Percentiles rank a stretch among this genome's conserved stretches.
Evolutionary conservation across 2,888 invertebrate genomes (phyloP).

Genomic region (Zygothrica quintamaculata): DNA sequence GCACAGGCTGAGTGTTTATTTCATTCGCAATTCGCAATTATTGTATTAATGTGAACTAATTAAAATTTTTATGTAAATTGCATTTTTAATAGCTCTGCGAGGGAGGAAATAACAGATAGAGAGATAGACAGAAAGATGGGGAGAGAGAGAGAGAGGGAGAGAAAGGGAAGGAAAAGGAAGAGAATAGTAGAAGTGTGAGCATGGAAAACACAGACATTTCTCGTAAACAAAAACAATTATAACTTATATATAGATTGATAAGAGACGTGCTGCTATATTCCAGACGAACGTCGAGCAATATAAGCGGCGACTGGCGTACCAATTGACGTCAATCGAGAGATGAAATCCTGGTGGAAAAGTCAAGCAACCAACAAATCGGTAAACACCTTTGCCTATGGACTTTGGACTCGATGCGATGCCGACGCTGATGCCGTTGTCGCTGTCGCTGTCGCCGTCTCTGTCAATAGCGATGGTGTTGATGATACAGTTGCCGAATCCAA

Average conservation of each 20-base stretch:
- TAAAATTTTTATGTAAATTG: too few relatives aligned
- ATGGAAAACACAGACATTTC: neutral
- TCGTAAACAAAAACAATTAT: constrained; percentile 48
- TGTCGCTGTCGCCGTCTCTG: too few relatives aligned
- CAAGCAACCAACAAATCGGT: constrained; percentile 58
- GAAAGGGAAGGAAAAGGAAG: too few relatives aligned
- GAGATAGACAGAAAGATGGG: constrained; percentile 1
- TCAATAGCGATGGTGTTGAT: too few relatives aligned
- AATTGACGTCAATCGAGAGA: constrained; percentile 68
- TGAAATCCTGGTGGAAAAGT: constrained; percentile 71
- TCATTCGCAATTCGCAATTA: too few relatives aligned
- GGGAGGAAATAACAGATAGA: too few relatives aligned
- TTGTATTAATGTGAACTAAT: too few relatives aligned
- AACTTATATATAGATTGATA: constrained; percentile 41
- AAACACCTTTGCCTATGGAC: constrained; percentile 71
- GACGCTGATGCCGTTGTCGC: neutral
- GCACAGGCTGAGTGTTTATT: too few relatives aligned
- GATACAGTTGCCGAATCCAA: constrained; percentile 19
- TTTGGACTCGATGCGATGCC: constrained; percentile 42
- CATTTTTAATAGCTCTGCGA: too few relatives aligned
- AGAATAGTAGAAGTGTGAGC: too few relatives aligned
- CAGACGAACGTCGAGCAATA: constrained; percentile 24
- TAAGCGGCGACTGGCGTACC: constrained; percentile 20
- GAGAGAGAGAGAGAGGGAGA: constrained; percentile 1
- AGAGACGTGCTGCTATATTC: constrained; percentile 36